phyloP scores from a whole-genome alignment of 1,140 invertebrate genomes.

The Bombus superbus region DNA sequence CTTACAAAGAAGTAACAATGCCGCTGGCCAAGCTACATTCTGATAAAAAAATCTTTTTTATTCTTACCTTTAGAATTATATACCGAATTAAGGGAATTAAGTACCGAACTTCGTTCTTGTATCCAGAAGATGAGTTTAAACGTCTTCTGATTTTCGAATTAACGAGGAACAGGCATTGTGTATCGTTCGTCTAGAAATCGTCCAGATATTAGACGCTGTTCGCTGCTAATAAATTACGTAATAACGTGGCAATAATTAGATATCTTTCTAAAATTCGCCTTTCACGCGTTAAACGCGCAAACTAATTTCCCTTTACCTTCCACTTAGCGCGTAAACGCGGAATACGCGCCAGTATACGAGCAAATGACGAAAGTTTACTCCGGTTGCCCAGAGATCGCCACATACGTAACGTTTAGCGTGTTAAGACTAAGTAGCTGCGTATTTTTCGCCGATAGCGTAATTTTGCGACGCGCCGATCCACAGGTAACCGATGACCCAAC shows the following conservation, averaged over 20 bases:
- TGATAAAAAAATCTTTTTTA: too few relatives aligned
- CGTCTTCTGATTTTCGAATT: too few relatives aligned
- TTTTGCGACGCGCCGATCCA: neutral
- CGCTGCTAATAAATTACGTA: neutral
- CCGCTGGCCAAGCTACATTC: neutral
- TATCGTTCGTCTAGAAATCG: neutral
- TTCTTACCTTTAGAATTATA: neutral
- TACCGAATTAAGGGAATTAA: neutral
- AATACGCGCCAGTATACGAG: too few relatives aligned
- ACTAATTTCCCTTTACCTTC: too few relatives aligned
- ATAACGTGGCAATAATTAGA: neutral
- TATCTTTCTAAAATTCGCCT: neutral
- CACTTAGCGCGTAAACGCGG: too few relatives aligned
- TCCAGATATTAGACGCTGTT: neutral
- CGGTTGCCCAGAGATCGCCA: too few relatives aligned
- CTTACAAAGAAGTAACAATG: too few relatives aligned
- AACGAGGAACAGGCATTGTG: neutral
- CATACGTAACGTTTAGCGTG: neutral
- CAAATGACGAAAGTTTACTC: too few relatives aligned
- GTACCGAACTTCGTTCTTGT: neutral
- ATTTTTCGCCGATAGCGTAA: neutral
- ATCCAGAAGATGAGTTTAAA: neutral
- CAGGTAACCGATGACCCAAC: neutral
- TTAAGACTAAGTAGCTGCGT: neutral
- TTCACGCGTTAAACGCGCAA: too few relatives aligned